Evolutionary conservation across 2,797 vertebrate genomes (phyloP).

Genomic region (Glossophaga mutica): DNA sequence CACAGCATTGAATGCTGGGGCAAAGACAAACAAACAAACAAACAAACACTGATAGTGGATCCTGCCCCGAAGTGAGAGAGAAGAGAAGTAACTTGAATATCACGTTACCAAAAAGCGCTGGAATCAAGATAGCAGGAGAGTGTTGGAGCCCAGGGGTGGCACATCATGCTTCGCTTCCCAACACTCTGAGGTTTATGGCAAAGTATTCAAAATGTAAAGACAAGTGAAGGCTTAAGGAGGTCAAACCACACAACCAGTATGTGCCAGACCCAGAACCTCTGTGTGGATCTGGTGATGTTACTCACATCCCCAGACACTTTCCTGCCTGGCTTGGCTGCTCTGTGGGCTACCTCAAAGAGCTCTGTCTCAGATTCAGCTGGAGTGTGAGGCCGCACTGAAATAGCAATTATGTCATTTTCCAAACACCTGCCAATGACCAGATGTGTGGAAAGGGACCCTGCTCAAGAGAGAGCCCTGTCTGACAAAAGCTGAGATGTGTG

Average conservation of each 20-base stretch:
- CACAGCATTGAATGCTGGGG: neutral
- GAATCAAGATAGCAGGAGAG: accelerated
- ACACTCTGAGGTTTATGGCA: neutral
- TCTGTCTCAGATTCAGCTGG: neutral
- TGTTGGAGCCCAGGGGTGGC: neutral
- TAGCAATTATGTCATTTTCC: neutral
- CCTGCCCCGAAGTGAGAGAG: neutral
- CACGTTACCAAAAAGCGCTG: neutral
- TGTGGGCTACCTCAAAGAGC: neutral
- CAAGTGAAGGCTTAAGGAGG: neutral
- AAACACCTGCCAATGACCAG: neutral
- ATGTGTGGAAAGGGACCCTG: neutral
- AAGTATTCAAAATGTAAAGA: neutral
- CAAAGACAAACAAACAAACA: slow-evolving; percentile 3
- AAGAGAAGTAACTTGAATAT: neutral
- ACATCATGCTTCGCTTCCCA: accelerated
- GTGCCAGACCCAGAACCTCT: neutral
- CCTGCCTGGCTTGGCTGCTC: neutral
- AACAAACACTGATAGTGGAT: neutral
- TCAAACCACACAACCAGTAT: neutral
- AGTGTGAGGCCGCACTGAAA: neutral
- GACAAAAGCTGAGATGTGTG: neutral
- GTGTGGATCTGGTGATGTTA: neutral
- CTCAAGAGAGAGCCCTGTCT: neutral
- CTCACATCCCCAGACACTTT: accelerated